Evolutionary conservation across 2,888 invertebrate genomes (phyloP), one percentile per base, ranked within the genome.

Genomic region (Girardia tigrina): DNA sequence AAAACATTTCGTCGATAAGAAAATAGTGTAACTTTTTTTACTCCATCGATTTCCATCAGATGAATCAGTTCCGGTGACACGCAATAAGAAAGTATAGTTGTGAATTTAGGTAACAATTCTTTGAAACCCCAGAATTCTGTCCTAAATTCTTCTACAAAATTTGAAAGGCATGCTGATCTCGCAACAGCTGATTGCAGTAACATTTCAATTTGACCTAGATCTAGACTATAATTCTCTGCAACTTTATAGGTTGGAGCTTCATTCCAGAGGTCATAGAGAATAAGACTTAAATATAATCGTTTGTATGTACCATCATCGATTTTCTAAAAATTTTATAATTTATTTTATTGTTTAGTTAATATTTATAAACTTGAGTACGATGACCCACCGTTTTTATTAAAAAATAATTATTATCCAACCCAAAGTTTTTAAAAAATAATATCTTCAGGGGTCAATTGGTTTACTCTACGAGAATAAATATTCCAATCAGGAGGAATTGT

Each of bases 11-110:
- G n/a, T n/a, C n/a, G n/a, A n/a, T n/a, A n/a, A n/a, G n/a, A n/a
- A n/a, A n/a, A n/a, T n/a, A n/a, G n/a, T n/a, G n/a, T n/a, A 12
- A 73, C 90, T 85, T 90, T 89, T 86, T 90, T 91, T 1, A 95
- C 92, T 26, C 89, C 88, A 0, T 94, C 94, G 79, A 95, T 86
- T 79, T 92, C 90, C 89, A 95, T 88, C 26, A 97, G 86, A 14
- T 89, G 89, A 29, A 89, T 86, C 75, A 95, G 85, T 79, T 93
- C 92, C 0, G 88, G 86, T 12, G 90, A 88, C 77, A 91, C 91
- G 84, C 92, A 92, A 82, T 90, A 89, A 78, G 90, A 88, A 80
- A 95, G 87, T 77, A 89, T 87, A 79, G 88, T 87, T 29, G 89
- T 88, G 81, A 95, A 89, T 78, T 88, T 88, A 26, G 85, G 87